A percentile compares a stretch with the other conserved stretches of the same genome.
phyloP scores from a whole-genome alignment of 2,888 invertebrate genomes.

The Heteropelma amictum region DNA sequence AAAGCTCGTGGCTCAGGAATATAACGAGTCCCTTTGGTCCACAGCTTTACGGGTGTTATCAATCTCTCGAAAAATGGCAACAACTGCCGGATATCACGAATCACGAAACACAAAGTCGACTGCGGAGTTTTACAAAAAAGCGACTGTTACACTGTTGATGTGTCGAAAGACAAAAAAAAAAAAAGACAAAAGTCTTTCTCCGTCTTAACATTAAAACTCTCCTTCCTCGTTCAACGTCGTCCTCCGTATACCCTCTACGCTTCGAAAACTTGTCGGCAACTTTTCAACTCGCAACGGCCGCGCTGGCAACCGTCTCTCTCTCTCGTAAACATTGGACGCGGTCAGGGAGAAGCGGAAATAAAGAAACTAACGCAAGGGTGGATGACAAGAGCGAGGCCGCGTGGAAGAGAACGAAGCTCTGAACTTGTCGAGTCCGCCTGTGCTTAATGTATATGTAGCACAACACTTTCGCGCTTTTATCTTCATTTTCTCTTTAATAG shows the following conservation, averaged over 20 bases:
- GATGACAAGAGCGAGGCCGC: not conserved
- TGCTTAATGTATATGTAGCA: no score
- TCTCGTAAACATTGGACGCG: slow-evolving; percentile 27
- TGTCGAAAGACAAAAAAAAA: no score
- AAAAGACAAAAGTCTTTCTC: no score
- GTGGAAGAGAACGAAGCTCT: slow-evolving; percentile 15
- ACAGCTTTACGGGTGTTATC: no score
- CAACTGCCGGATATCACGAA: no score
- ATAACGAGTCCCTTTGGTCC: no score
- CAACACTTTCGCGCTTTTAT: not conserved
- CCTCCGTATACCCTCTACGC: not conserved
- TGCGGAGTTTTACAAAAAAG: no score
- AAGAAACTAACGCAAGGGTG: not conserved
- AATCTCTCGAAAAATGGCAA: no score
- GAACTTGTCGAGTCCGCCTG: slow-evolving; percentile 4
- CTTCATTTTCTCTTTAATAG: not conserved
- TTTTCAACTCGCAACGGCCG: slow-evolving; percentile 31
- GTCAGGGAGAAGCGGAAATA: slow-evolving; percentile 15
- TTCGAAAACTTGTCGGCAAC: slow-evolving; percentile 37
- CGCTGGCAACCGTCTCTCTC: not conserved
- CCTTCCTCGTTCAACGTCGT: not conserved
- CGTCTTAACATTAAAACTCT: no score
- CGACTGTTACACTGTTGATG: no score
- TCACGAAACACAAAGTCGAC: no score
- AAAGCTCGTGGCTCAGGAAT: no score